Base-by-base conservation (phyloP, 2,113 vertebrate species). In the Gulo gulo region DNA sequence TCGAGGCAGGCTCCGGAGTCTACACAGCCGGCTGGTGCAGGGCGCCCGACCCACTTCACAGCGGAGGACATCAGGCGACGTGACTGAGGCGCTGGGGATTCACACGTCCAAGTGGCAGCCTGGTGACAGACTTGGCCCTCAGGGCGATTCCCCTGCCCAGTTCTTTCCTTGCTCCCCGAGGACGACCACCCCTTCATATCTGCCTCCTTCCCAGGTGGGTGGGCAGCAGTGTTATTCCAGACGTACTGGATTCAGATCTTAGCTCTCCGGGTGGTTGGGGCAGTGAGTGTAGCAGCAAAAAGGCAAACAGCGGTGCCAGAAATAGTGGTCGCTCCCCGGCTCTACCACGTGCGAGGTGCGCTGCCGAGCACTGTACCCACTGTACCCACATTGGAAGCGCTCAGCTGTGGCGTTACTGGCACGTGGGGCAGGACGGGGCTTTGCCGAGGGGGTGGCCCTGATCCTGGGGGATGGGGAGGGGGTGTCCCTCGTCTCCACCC, bases 351-450 rank as follows among this genome's bases (percentile, higher is more conserved):
- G 8, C 80, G 5, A 7, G 20, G 57, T 1, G 10, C 69, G 31
- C n/a, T 34, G 61, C 61, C 4, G 4, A 52, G 87, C 0, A 1
- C 34, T 14, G 20, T 39, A 0, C 65, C 11, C 0, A 0, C 34
- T 18, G 20, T 39, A 0, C 65, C 11, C 1, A 2, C 36, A 0
- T 4, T 18, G 15, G 90, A 65, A 3, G 13, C 34, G 31, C 67
- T 8, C 13, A 0, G 47, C 47, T 67, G 39, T 1, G 0, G 47
- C 1, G 0, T 0, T 24, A 4, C 2, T 18, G 45, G 61, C 2
- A 1, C 0, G 20, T 4, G 3, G 34, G 55, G 15, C 42, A 11
- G 89, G 63, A 6, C 34, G 3, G 4, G 2, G 6, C 74, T 21
- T 26, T 15, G 65, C 57, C 1, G 24, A 4, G 13, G 74, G 36